Evolutionary conservation across 2,888 invertebrate genomes (phyloP), one percentile per base, ranked within the genome.

Genomic region (Lepidocyrtoides sp.): DNA sequence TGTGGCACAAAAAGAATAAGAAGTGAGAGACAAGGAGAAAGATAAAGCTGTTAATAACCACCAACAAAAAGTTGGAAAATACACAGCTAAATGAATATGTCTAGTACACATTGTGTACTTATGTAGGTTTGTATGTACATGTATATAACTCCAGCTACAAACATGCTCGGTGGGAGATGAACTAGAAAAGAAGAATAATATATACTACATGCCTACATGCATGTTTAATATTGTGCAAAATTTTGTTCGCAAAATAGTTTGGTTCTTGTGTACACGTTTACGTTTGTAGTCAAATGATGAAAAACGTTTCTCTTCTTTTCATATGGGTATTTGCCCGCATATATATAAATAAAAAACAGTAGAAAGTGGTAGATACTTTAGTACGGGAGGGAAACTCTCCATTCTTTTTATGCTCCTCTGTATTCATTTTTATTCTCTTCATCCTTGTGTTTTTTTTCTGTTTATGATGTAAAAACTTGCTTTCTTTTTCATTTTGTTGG

Each of bases 401-500:
- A 7, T 41, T 41, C 41, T 7, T 10, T 41, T 41, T 41, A 10
- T 7, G 4, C 41, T 41, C n/a, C n/a, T n/a, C n/a, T n/a, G n/a
- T n/a, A n/a, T n/a, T n/a, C n/a, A n/a, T n/a, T n/a, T 66, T 1
- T n/a, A 1, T 69, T 20, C 57, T 23, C 8, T 4, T 23, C 17
- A 7, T 4, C 17, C 2, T 26, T 36, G 10, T 69, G 2, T 17
- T 63, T 57, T 0, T 57, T 20, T 29, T 14, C 3, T 17, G 1
- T 23, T 0, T 20, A 54, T 17, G 20, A 57, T 57, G 7, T 14
- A 8, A 17, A 10, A 60, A 26, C 23, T 44, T 12, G 7, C 26
- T 72, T 82, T 29, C 44, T 44, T 41, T 41, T 81, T 12, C 63
- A 63, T 63, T 26, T 82, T 41, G 54, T 41, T 63, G 44, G 29